Percentiles rank a stretch among this genome's conserved stretches.
These are phyloP conservation scores for Diloba caeruleocephala DNA, from an alignment of 2,888 invertebrate species.

Conservation along the genomic window DNA sequence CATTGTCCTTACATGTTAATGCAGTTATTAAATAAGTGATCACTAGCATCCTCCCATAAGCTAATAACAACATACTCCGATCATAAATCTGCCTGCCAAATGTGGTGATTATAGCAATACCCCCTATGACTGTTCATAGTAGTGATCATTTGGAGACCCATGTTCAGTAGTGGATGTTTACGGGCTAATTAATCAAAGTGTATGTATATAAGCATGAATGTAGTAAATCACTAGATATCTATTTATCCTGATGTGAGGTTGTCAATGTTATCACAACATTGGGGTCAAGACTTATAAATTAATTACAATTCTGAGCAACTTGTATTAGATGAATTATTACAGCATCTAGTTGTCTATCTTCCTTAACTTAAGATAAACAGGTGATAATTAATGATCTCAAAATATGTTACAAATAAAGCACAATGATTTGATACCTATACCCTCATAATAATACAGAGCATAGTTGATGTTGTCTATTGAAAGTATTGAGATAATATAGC, in stretches of 20 bases:
- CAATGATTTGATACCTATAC: background rate
- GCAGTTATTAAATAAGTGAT: conserved; percentile 16
- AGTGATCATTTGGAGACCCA: too few species aligned
- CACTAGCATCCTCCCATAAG: too few species aligned
- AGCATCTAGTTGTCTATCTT: conserved; percentile 2
- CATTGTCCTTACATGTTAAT: conserved; percentile 5
- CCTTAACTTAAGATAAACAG: background rate
- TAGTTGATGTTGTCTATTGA: background rate
- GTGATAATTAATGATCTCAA: background rate
- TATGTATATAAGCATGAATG: too few species aligned
- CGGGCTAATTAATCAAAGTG: too few species aligned
- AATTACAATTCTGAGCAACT: conserved; percentile 25
- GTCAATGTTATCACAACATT: conserved; percentile 26
- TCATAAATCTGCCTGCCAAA: too few species aligned
- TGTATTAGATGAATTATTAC: conserved; percentile 20
- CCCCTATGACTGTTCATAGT: too few species aligned
- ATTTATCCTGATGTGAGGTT: conserved; percentile 19
- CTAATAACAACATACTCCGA: too few species aligned
- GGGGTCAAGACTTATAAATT: conserved; percentile 31
- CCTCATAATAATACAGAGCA: background rate
- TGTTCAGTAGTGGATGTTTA: too few species aligned
- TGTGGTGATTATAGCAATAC: too few species aligned
- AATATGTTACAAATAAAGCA: too few species aligned
- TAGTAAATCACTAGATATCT: conserved; percentile 19
- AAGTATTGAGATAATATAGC: background rate